phyloP scores from a whole-genome alignment of 1,140 invertebrate genomes.

The Whitmania pigra region DNA sequence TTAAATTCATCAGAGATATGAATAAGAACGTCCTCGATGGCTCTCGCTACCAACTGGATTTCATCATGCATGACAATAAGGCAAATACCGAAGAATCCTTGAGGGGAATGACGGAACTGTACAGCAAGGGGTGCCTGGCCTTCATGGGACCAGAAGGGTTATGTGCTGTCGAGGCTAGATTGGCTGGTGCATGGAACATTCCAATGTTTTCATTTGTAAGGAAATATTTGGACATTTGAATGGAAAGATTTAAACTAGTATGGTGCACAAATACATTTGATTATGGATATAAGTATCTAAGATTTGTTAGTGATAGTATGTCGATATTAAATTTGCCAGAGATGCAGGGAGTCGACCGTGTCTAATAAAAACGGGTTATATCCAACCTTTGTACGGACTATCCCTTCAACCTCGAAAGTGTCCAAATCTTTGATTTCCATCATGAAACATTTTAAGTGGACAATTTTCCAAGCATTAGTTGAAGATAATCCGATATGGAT shows the following conservation, averaged over 20 bases:
- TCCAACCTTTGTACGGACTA: slow-evolving; percentile 79
- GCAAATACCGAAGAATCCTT: slow-evolving; percentile 6
- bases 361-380: slow-evolving; percentile 60
- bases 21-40: slow-evolving; percentile 7
- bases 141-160: slow-evolving; percentile 4
- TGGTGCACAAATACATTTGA: too few relatives aligned
- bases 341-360: slow-evolving; percentile 74
- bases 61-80: slow-evolving; percentile 18
- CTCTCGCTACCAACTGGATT: slow-evolving; percentile 11
- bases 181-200: slow-evolving; percentile 7
- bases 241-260: too few relatives aligned
- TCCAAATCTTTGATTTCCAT: slow-evolving; percentile 82
- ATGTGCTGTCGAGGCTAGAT: slow-evolving; percentile 7
- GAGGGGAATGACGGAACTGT: slow-evolving; percentile 10
- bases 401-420: slow-evolving; percentile 81
- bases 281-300: too few relatives aligned
- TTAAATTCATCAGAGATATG: background rate
- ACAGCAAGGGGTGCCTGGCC: slow-evolving; percentile 4
- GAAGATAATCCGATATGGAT: slow-evolving; percentile 57
- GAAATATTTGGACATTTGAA: background rate
- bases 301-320: too few relatives aligned
- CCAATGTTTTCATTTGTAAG: slow-evolving; percentile 13
- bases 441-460: slow-evolving; percentile 76
- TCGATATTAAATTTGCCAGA: slow-evolving; percentile 33
- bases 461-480: slow-evolving; percentile 79